Conservation (phyloP, 2,113 vertebrate species). For the Myrmecobius fasciatus region DNA sequence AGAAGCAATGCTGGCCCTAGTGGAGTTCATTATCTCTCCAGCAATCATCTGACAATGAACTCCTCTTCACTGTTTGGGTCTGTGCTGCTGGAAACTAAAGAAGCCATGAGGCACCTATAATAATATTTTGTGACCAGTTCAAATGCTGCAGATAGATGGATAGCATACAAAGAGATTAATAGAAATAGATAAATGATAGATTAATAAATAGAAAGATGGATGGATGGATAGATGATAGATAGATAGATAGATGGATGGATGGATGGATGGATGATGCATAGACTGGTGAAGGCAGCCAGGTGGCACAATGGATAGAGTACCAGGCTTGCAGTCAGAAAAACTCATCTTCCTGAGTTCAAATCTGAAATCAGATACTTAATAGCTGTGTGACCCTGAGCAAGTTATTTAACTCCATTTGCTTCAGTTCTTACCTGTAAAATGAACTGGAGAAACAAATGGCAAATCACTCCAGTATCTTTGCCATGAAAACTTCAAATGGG, state of each 20-base stretch:
- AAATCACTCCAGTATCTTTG: no score
- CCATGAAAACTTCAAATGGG: no score
- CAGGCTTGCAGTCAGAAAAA: no score
- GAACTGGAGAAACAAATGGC: no score
- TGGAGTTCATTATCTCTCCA: background rate
- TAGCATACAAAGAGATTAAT: background rate
- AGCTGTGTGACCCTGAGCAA: no score
- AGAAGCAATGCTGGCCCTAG: background rate
- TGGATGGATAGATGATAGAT: background rate
- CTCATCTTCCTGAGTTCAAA: no score
- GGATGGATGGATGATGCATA: background rate
- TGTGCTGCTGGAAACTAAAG: constrained; percentile 21
- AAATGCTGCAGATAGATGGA: background rate
- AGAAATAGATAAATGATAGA: background rate
- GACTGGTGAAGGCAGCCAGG: background rate
- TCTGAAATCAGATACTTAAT: no score
- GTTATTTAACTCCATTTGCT: no score
- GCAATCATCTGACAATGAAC: background rate
- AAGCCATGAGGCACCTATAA: background rate
- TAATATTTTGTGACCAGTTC: background rate
- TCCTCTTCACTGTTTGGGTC: background rate
- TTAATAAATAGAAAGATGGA: background rate
- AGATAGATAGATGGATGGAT: background rate
- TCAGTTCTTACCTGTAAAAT: no score
- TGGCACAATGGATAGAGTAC: no score